Percentiles rank a stretch among this genome's conserved stretches.
phyloP scores from a whole-genome alignment of 2,113 vertebrate genomes.

The Gallinago media region DNA sequence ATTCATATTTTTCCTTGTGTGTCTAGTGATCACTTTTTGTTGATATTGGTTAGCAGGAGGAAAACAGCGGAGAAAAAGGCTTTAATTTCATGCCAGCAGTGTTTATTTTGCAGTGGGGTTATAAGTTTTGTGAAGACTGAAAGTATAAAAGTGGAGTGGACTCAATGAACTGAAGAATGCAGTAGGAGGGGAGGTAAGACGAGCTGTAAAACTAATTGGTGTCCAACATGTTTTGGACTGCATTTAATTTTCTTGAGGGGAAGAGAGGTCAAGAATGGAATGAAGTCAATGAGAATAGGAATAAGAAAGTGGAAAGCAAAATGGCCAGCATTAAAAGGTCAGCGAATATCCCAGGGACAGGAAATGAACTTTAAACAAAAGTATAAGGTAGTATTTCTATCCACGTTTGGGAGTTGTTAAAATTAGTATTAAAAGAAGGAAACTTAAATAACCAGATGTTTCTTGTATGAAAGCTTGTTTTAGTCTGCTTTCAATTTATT shows the following conservation, averaged over 20 bases:
- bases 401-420: conserved; percentile 76
- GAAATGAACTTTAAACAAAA: conserved; percentile 83
- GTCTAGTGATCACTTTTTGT: neutral
- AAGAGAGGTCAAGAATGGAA: conserved; percentile 85
- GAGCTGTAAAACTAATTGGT: conserved; percentile 80
- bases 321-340: conserved; percentile 76
- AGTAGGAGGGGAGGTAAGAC: conserved; percentile 65
- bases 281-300: conserved; percentile 79
- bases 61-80: conserved; percentile 24
- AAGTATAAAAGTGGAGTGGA: conserved; percentile 9
- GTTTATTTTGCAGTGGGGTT: conserved; percentile 38
- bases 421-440: conserved; percentile 70
- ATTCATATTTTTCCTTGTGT: neutral
- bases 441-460: conserved; percentile 73
- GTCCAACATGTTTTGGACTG: conserved; percentile 75
- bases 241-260: conserved; percentile 82
- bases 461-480: conserved; percentile 56
- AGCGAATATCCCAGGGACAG: conserved; percentile 78
- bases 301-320: conserved; percentile 77
- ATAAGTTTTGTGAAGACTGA: neutral
- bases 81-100: conserved; percentile 39
- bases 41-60: neutral
- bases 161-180: conserved; percentile 73
- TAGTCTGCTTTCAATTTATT: conserved; percentile 68
- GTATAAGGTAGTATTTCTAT: conserved; percentile 75